phyloP scores from a whole-genome alignment of 2,113 vertebrate species.

The Steatornis caripensis region DNA sequence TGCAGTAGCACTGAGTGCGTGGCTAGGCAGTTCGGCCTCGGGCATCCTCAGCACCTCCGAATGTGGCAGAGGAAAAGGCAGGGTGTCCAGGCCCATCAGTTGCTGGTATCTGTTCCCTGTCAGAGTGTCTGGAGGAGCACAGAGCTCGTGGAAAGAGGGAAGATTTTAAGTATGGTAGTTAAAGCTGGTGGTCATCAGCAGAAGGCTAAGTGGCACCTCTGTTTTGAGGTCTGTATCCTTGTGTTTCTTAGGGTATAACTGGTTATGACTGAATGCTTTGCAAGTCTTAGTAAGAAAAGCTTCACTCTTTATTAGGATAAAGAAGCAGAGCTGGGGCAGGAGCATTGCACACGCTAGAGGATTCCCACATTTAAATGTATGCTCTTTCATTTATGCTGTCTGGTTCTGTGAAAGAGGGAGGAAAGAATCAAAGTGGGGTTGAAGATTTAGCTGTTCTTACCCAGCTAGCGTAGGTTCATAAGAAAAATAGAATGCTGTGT shows the following conservation, averaged over 20 bases:
- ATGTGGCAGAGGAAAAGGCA: neutral
- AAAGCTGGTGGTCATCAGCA: neutral
- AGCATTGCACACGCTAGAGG: neutral
- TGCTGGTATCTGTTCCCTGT: neutral
- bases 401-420: neutral
- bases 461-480: neutral
- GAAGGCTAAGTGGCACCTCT: neutral
- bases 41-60: neutral
- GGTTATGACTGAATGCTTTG: neutral
- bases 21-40: accelerated
- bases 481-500: neutral
- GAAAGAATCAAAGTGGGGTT: neutral
- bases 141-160: neutral
- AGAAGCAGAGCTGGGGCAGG: neutral
- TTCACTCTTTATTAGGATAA: neutral
- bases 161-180: neutral
- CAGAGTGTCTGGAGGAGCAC: neutral
- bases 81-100: accelerated
- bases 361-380: neutral
- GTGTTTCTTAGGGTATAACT: neutral
- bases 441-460: neutral
- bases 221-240: neutral
- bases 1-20: accelerated
- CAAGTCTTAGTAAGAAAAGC: neutral
- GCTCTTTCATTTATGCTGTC: neutral